A percentile compares a stretch with the other conserved stretches of the same genome.
phyloP scores from a whole-genome alignment of 2,888 invertebrate genomes.

The Caenorhabditis virilis region DNA sequence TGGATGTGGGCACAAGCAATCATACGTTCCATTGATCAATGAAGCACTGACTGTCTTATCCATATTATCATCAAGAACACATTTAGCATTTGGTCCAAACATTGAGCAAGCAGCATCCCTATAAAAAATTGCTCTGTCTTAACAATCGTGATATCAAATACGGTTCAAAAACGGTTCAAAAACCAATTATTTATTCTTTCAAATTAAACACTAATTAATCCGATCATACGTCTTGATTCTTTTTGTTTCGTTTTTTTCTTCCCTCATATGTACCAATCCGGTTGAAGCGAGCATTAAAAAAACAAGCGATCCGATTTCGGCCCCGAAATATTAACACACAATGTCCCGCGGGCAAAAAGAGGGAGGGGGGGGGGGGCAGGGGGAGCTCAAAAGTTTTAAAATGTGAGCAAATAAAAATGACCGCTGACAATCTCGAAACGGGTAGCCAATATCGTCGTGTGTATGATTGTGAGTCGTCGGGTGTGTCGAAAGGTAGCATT shows the following conservation, averaged over 20 bases:
- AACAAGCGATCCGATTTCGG: constrained; percentile 21
- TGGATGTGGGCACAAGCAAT: constrained; percentile 53
- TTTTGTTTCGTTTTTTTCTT: too few species aligned
- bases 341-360: neutral
- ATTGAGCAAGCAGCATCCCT: constrained; percentile 59
- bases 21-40: constrained; percentile 50
- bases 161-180: too few species aligned
- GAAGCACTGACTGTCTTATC: constrained; percentile 36
- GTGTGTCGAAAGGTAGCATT: too few species aligned
- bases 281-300: constrained; percentile 5
- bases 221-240: too few species aligned
- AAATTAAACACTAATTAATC: constrained; percentile 19
- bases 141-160: too few species aligned
- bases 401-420: constrained; percentile 36
- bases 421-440: too few species aligned
- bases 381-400: constrained; percentile 26
- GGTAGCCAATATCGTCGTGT: too few species aligned
- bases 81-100: constrained; percentile 57
- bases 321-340: neutral
- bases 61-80: constrained; percentile 51
- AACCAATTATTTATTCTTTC: neutral
- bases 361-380: neutral
- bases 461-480: too few species aligned
- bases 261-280: neutral
- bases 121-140: constrained; percentile 15